phyloP scores from a whole-genome alignment of 92 coral and sea anemone genomes.

The Plumapathes pennacea region DNA sequence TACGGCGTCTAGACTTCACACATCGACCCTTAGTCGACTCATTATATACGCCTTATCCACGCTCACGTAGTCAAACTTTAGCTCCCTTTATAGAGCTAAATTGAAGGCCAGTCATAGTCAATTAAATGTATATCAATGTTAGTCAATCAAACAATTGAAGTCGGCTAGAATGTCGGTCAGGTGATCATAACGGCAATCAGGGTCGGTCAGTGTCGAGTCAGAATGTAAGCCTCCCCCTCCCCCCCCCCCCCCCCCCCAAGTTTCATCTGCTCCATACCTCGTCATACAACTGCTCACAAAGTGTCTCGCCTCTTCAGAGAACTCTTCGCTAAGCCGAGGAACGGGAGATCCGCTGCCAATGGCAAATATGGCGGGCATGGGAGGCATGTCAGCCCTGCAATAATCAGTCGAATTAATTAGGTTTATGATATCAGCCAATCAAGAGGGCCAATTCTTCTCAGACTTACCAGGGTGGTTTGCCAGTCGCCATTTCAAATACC shows the following conservation, averaged over 20 bases:
- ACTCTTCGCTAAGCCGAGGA: slow-evolving; percentile 68
- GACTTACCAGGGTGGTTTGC: slow-evolving; percentile 87
- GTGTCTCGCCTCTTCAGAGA: slow-evolving; percentile 72
- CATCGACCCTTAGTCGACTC: too few relatives aligned
- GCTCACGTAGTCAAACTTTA: too few relatives aligned
- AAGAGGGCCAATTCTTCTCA: background rate
- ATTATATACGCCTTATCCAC: too few relatives aligned
- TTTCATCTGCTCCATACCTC: slow-evolving; percentile 75
- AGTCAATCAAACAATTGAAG: background rate
- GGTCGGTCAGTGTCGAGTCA: background rate
- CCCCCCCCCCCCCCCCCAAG: too few relatives aligned
- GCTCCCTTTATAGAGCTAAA: too few relatives aligned
- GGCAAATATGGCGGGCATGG: slow-evolving; percentile 93
- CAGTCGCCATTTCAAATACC: slow-evolving; percentile 95
- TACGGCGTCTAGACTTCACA: too few relatives aligned
- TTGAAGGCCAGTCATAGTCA: too few relatives aligned
- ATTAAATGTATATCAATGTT: too few relatives aligned
- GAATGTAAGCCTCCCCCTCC: too few relatives aligned
- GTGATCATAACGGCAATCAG: background rate
- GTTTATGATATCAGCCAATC: too few relatives aligned
- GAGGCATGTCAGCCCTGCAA: slow-evolving; percentile 82
- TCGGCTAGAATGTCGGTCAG: background rate
- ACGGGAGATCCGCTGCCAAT: slow-evolving; percentile 89
- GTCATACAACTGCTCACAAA: slow-evolving; percentile 74
- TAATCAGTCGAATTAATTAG: background rate